Percentiles rank a stretch among this genome's conserved stretches.
phyloP scores from a whole-genome alignment of 1,140 invertebrate species.

The Himalopsyche phryganea region DNA sequence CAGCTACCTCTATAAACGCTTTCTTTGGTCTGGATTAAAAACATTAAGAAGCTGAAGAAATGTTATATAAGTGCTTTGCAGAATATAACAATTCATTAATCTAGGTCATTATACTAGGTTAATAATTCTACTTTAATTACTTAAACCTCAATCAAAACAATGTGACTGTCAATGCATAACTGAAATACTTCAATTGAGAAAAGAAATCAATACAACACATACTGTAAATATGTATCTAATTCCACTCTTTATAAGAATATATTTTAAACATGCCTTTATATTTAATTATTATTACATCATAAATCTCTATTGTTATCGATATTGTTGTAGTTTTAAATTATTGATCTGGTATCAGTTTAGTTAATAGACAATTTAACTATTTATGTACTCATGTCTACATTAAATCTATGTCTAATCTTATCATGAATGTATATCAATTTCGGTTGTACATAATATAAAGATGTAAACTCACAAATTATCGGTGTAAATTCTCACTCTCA shows the following conservation, averaged over 20 bases:
- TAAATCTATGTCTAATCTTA: no score
- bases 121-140: no score
- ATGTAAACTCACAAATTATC: neutral
- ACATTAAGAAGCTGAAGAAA: no score
- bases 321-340: neutral
- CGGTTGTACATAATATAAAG: neutral
- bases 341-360: no score
- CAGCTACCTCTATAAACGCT: no score
- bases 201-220: neutral
- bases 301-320: neutral
- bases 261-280: neutral
- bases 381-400: no score
- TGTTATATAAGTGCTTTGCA: no score
- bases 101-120: no score
- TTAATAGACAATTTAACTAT: no score
- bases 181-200: neutral
- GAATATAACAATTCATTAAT: no score
- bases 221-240: neutral
- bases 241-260: neutral
- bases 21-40: no score
- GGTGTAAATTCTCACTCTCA: neutral
- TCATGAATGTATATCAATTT: neutral
- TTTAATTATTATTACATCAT: neutral
- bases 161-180: neutral
- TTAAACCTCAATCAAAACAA: no score